Evolutionary conservation across 1,140 invertebrate species (phyloP), one percentile per base, ranked within the genome.

Genomic region (Meloidogyne exigua): DNA sequence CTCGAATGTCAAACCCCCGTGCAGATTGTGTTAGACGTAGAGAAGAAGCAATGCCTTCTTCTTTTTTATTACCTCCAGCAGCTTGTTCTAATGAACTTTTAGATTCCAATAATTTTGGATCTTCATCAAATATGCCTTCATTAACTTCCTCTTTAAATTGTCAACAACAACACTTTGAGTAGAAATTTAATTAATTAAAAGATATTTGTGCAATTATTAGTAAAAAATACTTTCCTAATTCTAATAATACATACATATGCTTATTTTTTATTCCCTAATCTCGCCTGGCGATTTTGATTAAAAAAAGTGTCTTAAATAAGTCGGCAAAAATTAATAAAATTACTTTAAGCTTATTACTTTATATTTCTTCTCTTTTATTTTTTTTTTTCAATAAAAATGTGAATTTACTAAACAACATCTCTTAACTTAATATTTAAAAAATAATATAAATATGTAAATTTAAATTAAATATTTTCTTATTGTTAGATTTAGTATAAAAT

Each of bases 241-340:
- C n/a, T 7, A 5, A 9, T 9, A n/a, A 0, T 57, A 9, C 9
- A n/a, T 9, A 57, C 3, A 57, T n/a, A n/a, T 39, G 36, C 36
- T 39, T 39, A 39, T 39, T 39, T n/a, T 39, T 39, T 10, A 39
- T 39, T 39, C 9, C 9, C 36, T 10, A 39, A 39, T 39, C 36
- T 39, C 36, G 3, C 36, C 36, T 39, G 36, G 36, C 36, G 36
- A 49, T 57, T 57, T 57, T 57, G 1, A 57, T 57, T n/a, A n/a
- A n/a, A 57, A 49, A n/a, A 57, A 57, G 49, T 57, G 49, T 57
- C 49, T 57, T 57, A 57, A 57, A 57, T 10, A 4, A 57, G 21
- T 57, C 49, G 49, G 49, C 49, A 57, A n/a, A 57, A 57, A 57
- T n/a, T n/a, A n/a, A n/a, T 57, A n/a, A n/a, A 57, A 57, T n/a